These are phyloP conservation scores for Parasteatoda lunata DNA, from an alignment of 2,888 invertebrate genomes.

Conservation along the genomic window DNA sequence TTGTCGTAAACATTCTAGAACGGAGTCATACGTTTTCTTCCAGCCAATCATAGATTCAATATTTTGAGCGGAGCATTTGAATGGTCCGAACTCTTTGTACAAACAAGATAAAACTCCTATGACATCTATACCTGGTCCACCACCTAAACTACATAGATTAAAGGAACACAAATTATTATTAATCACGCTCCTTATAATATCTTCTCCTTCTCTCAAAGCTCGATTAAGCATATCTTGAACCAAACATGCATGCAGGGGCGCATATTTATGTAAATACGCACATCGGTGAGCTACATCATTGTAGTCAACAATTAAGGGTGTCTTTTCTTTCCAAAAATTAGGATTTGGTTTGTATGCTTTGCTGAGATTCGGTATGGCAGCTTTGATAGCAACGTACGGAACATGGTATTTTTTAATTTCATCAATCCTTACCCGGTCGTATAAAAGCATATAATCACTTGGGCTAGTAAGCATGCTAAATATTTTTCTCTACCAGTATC, in stretches of 20 bases:
- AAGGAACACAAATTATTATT: background rate
- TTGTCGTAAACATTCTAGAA: conserved; percentile 3
- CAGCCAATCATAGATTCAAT: conserved; percentile 29
- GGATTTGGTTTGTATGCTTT: conserved; percentile 8
- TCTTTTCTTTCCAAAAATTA: background rate
- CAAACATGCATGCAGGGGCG: conserved; percentile 33
- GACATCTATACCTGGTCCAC: conserved; percentile 46
- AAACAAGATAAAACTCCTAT: conserved; percentile 23
- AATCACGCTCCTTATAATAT: background rate
- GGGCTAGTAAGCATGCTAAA: too few relatives aligned
- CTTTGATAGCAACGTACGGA: background rate
- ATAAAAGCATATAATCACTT: too few relatives aligned
- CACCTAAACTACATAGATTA: conserved; percentile 37
- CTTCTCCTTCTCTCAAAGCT: background rate
- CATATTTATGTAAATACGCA: conserved; percentile 48
- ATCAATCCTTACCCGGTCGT: background rate
- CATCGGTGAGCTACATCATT: conserved; percentile 41
- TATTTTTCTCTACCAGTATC: too few relatives aligned
- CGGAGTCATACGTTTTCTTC: conserved; percentile 11
- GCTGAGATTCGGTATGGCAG: conserved; percentile 22
- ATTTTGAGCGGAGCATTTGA: conserved; percentile 1
- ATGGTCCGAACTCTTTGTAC: conserved; percentile 3
- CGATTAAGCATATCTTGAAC: background rate
- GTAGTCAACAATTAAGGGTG: conserved; percentile 1
- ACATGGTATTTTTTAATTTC: background rate